Base-by-base conservation (phyloP, 2,888 invertebrate species). In the Drosophila lacicola region DNA sequence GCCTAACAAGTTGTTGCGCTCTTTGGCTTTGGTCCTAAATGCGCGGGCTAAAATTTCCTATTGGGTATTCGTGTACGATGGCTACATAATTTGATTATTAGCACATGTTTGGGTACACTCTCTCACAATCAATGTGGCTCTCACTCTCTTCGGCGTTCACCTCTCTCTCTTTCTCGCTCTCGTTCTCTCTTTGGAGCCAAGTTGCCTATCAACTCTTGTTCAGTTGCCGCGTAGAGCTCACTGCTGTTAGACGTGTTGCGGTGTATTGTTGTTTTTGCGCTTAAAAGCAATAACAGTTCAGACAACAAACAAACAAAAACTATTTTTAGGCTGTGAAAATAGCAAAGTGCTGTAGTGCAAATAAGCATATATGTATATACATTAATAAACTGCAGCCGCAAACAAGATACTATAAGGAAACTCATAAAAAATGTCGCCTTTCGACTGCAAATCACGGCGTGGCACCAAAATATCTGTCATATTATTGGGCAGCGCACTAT, bases 391-490 rank as follows among this genome's bases (percentile, higher is more conserved):
- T 84, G 88, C 85, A 84, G 57, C 68, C 14, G 44, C 70, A 62
- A 45, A 51, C 60, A 46, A 68, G 13, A 49, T 21, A 36, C 10
- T 58, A n/a, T 42, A 54, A 50, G 29, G 9, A 14, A 50, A 44
- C 44, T 45, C 29, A 62, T 45, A 42, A 17, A 61, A 39, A 64
- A 90, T 85, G 90, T 80, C 82, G 46, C 80, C 83, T 29, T 77
- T 90, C 29, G 91, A 91, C 68, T 91, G 91, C 46, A 89, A 91
- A 75, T 82, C 91, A 33, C 84, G 86, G 58, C 88, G 90, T 61
- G 90, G 90, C 70, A 92, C 91, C 49, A 91, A 91, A 80, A 91
- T 92, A 53, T 91, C 92, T 6, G 92, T 92, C 44, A 85, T 92
- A 21, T 73, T 92, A 58, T 78, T 92, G 55, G 91, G 90, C 36